phyloP scores from a whole-genome alignment of 2,113 vertebrate species.

The Heteronetta atricapilla region DNA sequence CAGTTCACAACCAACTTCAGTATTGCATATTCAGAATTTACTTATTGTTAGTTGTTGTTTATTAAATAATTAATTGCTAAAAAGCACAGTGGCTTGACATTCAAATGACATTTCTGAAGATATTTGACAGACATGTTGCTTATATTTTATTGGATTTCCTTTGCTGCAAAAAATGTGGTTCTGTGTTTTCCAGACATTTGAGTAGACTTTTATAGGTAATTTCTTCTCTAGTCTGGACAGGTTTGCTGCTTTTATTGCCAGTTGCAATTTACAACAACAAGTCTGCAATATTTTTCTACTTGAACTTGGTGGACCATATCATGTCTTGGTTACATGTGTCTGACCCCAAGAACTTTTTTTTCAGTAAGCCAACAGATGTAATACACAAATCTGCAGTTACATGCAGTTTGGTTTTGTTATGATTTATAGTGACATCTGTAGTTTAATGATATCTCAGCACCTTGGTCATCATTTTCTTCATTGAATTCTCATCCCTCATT shows the following conservation, averaged over 20 bases:
- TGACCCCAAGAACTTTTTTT: not conserved
- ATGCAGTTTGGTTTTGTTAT: not conserved
- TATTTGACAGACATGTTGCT: not conserved
- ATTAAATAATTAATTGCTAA: not conserved
- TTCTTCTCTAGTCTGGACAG: not conserved
- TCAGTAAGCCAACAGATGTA: not conserved
- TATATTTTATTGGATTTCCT: not conserved
- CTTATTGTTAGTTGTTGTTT: not conserved
- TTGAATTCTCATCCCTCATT: not conserved
- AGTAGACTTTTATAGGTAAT: conserved; percentile 19
- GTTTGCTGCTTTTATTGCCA: conserved; percentile 7
- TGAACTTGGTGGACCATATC: not conserved
- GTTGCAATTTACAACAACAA: not conserved
- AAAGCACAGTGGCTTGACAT: not conserved
- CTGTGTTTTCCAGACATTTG: not conserved
- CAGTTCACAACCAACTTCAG: not conserved
- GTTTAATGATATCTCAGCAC: not conserved
- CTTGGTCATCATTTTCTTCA: not conserved
- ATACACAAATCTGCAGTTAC: not conserved
- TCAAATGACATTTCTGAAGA: not conserved
- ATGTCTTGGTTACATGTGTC: not conserved
- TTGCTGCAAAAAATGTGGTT: not conserved
- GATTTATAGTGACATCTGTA: not conserved
- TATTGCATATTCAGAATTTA: not conserved
- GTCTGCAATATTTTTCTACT: conserved; percentile 10